These are phyloP conservation scores for Autographa gamma DNA, from an alignment of 2,888 invertebrate species.

Conservation along the genomic window DNA sequence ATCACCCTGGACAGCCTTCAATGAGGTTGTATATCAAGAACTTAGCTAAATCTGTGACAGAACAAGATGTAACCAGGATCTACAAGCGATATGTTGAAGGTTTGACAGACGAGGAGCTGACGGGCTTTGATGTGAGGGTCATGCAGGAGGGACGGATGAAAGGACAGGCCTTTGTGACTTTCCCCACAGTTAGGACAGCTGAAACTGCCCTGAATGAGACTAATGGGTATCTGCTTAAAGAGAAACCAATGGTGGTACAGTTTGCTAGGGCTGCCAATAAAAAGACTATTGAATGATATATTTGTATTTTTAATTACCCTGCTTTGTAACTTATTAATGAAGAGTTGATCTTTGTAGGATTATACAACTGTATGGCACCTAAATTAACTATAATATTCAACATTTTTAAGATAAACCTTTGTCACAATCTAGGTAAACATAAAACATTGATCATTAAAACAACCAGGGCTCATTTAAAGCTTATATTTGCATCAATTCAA, in stretches of 20 bases:
- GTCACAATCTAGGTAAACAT: too few relatives aligned
- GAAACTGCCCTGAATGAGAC: slow-evolving; percentile 94
- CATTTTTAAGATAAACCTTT: too few relatives aligned
- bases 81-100: slow-evolving; percentile 91
- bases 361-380: too few relatives aligned
- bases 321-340: too few relatives aligned
- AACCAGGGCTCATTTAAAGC: slow-evolving; percentile 11
- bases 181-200: slow-evolving; percentile 92
- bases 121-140: slow-evolving; percentile 91
- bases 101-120: slow-evolving; percentile 78
- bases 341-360: too few relatives aligned
- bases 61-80: slow-evolving; percentile 92
- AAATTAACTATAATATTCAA: too few relatives aligned
- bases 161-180: slow-evolving; percentile 97
- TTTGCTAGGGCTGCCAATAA: slow-evolving; percentile 90
- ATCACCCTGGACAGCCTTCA: slow-evolving; percentile 94
- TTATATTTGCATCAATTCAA: slow-evolving; percentile 84
- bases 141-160: slow-evolving; percentile 99
- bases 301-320: slow-evolving; percentile 12
- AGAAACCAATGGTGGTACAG: slow-evolving; percentile 97
- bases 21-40: slow-evolving; percentile 98
- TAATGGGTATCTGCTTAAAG: slow-evolving; percentile 95
- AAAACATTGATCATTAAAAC: slow-evolving; percentile 19
- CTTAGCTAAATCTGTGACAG: slow-evolving; percentile 93
- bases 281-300: slow-evolving; percentile 72